Evolutionary conservation across 2,888 invertebrate species (phyloP).

Genomic region (Leptarthrus brevirostris): DNA sequence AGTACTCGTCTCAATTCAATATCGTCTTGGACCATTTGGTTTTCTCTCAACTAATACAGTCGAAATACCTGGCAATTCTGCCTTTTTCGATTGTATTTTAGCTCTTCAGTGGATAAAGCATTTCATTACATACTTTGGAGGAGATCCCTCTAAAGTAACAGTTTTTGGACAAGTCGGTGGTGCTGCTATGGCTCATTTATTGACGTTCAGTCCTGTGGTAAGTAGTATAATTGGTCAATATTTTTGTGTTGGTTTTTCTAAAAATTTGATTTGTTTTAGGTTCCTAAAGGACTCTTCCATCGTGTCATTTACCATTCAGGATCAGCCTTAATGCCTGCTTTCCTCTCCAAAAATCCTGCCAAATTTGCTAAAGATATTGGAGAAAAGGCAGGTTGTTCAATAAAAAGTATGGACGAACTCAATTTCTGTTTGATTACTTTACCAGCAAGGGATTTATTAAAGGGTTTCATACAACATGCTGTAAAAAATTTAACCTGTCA

Average conservation of each 20-base stretch:
- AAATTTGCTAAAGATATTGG: constrained; percentile 65
- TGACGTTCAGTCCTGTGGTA: constrained; percentile 67
- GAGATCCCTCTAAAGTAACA: constrained; percentile 68
- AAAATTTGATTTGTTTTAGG: constrained; percentile 50
- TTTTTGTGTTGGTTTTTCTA: not conserved
- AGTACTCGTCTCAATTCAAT: constrained; percentile 68
- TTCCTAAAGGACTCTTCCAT: constrained; percentile 67
- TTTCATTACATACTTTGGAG: constrained; percentile 68
- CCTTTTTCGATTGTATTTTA: constrained; percentile 68
- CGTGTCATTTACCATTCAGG: constrained; percentile 70
- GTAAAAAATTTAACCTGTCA: too few species aligned
- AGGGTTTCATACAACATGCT: constrained; percentile 62
- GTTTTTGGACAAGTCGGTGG: constrained; percentile 71
- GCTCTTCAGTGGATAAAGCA: constrained; percentile 69
- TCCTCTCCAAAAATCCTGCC: constrained; percentile 67
- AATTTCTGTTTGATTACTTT: constrained; percentile 62
- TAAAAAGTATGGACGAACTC: constrained; percentile 59
- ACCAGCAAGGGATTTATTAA: constrained; percentile 59
- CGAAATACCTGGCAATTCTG: constrained; percentile 70
- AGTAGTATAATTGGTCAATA: constrained; percentile 5
- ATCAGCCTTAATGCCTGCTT: constrained; percentile 68
- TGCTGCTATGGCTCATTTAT: constrained; percentile 67
- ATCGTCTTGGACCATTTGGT: constrained; percentile 69
- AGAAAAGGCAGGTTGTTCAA: constrained; percentile 60
- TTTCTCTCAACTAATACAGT: constrained; percentile 69